Evolutionary conservation across 2,797 vertebrate genomes (phyloP), one percentile per base, ranked within the genome.

Genomic region (Tapirus indicus): DNA sequence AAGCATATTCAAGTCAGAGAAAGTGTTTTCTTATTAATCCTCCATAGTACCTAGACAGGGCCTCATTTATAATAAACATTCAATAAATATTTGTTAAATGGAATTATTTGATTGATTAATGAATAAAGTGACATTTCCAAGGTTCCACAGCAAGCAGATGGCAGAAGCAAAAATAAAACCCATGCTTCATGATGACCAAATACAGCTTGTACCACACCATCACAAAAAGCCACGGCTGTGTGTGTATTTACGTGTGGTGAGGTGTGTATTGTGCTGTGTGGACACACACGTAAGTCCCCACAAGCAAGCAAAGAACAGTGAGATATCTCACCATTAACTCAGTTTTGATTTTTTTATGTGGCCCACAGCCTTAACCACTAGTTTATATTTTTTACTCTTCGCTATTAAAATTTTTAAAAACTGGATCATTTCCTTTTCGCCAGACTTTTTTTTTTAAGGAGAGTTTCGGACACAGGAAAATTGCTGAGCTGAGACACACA

Each of bases 391-490:
- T 95, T 90, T 44, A 89, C 44, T 79, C 41, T 91, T 88, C n/a
- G 7, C 35, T 52, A 66, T 72, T 60, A 77, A 90, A 89, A 82
- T n/a, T 56, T 83, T 68, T 94, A 64, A 27, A 47, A 93, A 68
- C 38, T 32, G 23, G 41, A 94, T 95, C 92, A 95, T 92, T 96
- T 96, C 88, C 87, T 96, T 41, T 32, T 5, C 35, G 77, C 35
- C 4, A 0, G 32, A 7, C 27, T 35, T 32, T 60, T 90, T 69
- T 86, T 94, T 79, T 88, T 11, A 82, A 92, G 74, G 71, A 82
- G 95, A 52, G 44, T 92, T 92, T 83, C 77, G 78, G 88, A 74
- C 68, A 92, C 74, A 47, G 78, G 89, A 88, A 97, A 98, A 89
- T 29, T 88, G 95, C 95, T 94, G 96, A 96, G 94, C 88, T 32